Percentiles rank a stretch among this genome's conserved stretches.
Conservation (phyloP, 1,140 invertebrate genomes). For the Drosophila trapezifrons region DNA sequence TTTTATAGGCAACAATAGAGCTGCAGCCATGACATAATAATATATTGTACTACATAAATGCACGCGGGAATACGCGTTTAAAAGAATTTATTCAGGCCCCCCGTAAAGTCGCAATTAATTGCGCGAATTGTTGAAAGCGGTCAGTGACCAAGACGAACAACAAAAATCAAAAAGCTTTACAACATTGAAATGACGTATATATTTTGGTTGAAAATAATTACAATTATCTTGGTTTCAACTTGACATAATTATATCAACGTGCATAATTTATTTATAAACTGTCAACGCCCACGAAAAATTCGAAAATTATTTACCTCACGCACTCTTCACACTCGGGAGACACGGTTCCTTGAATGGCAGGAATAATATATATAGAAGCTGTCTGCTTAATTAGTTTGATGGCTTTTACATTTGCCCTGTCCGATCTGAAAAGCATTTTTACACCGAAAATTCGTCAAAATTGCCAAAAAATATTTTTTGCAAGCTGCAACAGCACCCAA, state of each 20-base stretch:
- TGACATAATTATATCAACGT: constrained; percentile 38
- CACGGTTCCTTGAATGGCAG: constrained; percentile 23
- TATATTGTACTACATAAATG: constrained; percentile 6
- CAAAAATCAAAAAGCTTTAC: not conserved
- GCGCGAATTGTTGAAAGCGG: constrained; percentile 32
- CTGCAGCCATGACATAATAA: constrained; percentile 41
- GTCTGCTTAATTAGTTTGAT: constrained; percentile 43
- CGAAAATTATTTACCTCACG: constrained; percentile 10
- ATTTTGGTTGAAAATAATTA: constrained; percentile 9
- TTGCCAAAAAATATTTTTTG: constrained; percentile 16
- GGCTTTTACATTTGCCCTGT: constrained; percentile 31
- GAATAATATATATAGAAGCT: constrained; percentile 7
- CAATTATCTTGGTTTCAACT: constrained; percentile 26
- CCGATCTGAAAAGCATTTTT: constrained; percentile 12
- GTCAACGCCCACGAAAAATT: constrained; percentile 26
- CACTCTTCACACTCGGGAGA: constrained; percentile 6
- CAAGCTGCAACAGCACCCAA: constrained; percentile 12
- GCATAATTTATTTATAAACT: constrained; percentile 32
- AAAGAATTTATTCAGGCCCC: constrained; percentile 3
- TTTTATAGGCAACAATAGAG: constrained; percentile 14
- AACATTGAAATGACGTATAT: constrained; percentile 25
- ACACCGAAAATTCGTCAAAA: constrained; percentile 10
- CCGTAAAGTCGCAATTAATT: constrained; percentile 19
- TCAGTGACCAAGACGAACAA: constrained; percentile 35
- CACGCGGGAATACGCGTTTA: constrained; percentile 19